These are phyloP conservation scores for Drosophila sucinea DNA, from an alignment of 1,140 invertebrate genomes.

Conservation along the genomic window DNA sequence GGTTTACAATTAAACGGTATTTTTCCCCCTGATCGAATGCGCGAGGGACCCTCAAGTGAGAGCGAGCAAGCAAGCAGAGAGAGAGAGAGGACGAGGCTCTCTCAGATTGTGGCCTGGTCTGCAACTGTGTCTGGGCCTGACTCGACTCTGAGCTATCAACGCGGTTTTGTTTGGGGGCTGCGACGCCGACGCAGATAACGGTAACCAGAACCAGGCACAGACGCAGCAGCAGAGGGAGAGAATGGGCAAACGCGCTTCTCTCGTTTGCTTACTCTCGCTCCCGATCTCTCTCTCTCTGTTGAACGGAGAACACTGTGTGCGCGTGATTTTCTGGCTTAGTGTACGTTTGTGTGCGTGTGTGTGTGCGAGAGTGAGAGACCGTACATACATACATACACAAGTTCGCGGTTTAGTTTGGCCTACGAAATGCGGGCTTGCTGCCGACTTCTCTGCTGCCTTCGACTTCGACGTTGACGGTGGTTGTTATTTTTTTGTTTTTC, in stretches of 20 bases:
- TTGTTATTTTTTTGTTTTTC: slow-evolving; percentile 78
- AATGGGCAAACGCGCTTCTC: slow-evolving; percentile 24
- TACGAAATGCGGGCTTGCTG: slow-evolving; percentile 72
- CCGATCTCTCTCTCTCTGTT: neutral
- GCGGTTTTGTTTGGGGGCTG: slow-evolving; percentile 43
- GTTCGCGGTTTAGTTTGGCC: slow-evolving; percentile 43
- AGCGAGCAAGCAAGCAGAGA: slow-evolving; percentile 13
- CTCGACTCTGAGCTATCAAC: slow-evolving; percentile 41
- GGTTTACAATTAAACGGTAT: slow-evolving; percentile 75
- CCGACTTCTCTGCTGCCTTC: slow-evolving; percentile 56
- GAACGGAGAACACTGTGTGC: slow-evolving; percentile 37
- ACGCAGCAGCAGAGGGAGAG: slow-evolving; percentile 29
- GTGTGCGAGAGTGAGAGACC: slow-evolving; percentile 37
- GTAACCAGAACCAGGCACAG: slow-evolving; percentile 47
- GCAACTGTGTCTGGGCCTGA: slow-evolving; percentile 46
- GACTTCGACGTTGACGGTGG: slow-evolving; percentile 62
- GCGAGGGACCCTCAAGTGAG: slow-evolving; percentile 19
- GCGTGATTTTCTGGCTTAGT: slow-evolving; percentile 76
- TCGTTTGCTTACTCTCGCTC: neutral
- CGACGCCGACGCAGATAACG: slow-evolving; percentile 72
- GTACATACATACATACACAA: neutral
- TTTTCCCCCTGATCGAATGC: slow-evolving; percentile 64
- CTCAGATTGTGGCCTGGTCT: slow-evolving; percentile 41
- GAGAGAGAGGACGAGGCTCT: slow-evolving; percentile 17
- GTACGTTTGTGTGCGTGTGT: slow-evolving; percentile 34